Conservation (phyloP, 2,888 invertebrate species). For the Crepidodera aurea region DNA sequence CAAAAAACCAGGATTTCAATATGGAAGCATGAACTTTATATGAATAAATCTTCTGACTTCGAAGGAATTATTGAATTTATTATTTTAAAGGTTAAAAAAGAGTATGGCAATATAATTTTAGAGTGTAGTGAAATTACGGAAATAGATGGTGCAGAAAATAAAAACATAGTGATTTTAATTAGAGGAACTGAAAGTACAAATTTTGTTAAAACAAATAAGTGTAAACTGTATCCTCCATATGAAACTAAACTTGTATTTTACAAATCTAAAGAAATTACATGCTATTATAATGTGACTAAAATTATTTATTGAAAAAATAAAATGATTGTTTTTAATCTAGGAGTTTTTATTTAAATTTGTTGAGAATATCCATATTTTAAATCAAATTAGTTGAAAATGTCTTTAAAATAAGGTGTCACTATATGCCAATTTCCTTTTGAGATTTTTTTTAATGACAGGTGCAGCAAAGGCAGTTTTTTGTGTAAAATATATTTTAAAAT, state of each 20-base stretch:
- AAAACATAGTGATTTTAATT: slow-evolving; percentile 42
- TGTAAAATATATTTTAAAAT: too few relatives aligned
- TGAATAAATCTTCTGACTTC: slow-evolving; percentile 56
- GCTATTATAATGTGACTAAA: slow-evolving; percentile 44
- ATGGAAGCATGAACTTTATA: slow-evolving; percentile 66
- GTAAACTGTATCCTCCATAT: slow-evolving; percentile 49
- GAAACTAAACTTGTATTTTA: slow-evolving; percentile 31
- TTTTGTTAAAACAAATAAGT: slow-evolving; percentile 36
- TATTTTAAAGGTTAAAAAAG: slow-evolving; percentile 44
- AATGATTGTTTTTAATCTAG: not conserved
- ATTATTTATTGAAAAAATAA: slow-evolving; percentile 8
- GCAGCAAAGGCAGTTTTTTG: too few relatives aligned
- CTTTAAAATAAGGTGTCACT: too few relatives aligned
- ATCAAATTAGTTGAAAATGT: too few relatives aligned
- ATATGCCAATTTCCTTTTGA: too few relatives aligned
- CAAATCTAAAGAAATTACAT: slow-evolving; percentile 32
- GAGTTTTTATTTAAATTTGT: too few relatives aligned
- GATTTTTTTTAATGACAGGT: too few relatives aligned
- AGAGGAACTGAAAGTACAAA: slow-evolving; percentile 37
- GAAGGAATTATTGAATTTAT: slow-evolving; percentile 38
- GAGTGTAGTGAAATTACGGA: slow-evolving; percentile 39
- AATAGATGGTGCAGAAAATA: slow-evolving; percentile 8
- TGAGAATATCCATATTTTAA: too few relatives aligned
- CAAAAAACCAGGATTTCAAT: slow-evolving; percentile 62
- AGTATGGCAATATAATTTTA: slow-evolving; percentile 49